phyloP scores from a whole-genome alignment of 2,888 invertebrate genomes.

The Dasysyrphus albostriatus region DNA sequence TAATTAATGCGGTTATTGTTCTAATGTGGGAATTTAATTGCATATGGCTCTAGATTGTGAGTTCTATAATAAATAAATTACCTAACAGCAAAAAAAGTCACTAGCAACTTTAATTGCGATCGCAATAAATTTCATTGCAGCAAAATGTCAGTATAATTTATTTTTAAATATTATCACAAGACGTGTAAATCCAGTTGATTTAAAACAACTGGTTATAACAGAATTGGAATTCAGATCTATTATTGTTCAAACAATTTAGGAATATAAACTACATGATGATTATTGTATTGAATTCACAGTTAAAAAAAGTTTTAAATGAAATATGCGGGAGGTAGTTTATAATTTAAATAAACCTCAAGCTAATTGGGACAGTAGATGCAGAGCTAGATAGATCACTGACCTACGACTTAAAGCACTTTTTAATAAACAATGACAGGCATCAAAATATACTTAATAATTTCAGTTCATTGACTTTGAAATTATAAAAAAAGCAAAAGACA shows the following conservation, averaged over 20 bases:
- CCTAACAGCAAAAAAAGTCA: not conserved
- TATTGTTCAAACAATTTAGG: not conserved
- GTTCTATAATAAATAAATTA: not conserved
- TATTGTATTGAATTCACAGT: not conserved
- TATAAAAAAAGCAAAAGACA: not conserved
- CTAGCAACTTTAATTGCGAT: conserved; percentile 39
- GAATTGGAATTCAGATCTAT: conserved; percentile 12
- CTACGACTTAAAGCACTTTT: not conserved
- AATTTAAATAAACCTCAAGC: not conserved
- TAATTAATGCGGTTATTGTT: conserved; percentile 19
- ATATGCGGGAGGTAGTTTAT: not conserved
- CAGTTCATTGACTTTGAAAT: not conserved
- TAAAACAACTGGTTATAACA: not conserved
- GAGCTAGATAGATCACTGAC: not conserved
- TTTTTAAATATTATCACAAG: conserved; percentile 15
- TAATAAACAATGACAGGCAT: not conserved
- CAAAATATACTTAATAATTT: not conserved
- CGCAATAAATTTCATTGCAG: conserved; percentile 40
- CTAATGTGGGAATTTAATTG: conserved; percentile 7
- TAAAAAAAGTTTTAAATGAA: not conserved
- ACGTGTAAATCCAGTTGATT: conserved; percentile 23
- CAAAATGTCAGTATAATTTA: conserved; percentile 47
- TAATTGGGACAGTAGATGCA: not conserved
- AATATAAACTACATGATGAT: not conserved
- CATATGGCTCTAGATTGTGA: conserved; percentile 3